phyloP scores from a whole-genome alignment of 1,140 invertebrate species.

The Hylaeus anthracinus region DNA sequence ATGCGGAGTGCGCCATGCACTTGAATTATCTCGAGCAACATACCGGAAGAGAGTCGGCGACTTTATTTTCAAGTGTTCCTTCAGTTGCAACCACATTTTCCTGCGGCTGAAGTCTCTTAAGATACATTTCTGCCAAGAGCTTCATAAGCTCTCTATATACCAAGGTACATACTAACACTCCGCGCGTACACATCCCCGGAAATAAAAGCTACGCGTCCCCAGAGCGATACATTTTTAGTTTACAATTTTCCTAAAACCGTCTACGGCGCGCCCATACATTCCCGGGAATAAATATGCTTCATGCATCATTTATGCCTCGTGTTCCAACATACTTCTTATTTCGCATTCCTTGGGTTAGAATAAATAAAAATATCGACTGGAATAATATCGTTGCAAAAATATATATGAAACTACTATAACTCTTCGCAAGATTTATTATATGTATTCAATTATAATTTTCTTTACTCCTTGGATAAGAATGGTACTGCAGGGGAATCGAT shows the following conservation, averaged over 20 bases:
- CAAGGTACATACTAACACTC: background rate
- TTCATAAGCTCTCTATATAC: constrained; percentile 39
- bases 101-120: constrained; percentile 51
- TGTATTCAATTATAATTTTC: too few species aligned
- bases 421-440: too few species aligned
- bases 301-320: too few species aligned
- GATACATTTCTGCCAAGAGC: constrained; percentile 52
- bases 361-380: too few species aligned
- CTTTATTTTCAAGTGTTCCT: constrained; percentile 52
- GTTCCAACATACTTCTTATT: too few species aligned
- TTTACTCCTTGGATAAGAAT: too few species aligned
- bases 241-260: background rate
- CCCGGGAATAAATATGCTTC: too few species aligned
- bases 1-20: constrained; percentile 4
- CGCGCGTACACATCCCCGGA: constrained; percentile 18
- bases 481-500: too few species aligned
- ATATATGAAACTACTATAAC: too few species aligned
- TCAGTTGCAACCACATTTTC: constrained; percentile 29
- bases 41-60: constrained; percentile 28
- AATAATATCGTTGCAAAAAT: too few species aligned
- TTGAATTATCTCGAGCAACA: constrained; percentile 54
- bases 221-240: background rate
- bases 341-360: too few species aligned
- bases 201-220: constrained; percentile 23
- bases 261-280: too few species aligned